Conservation (phyloP, 2,113 vertebrate genomes). For the Pheucticus melanocephalus region DNA sequence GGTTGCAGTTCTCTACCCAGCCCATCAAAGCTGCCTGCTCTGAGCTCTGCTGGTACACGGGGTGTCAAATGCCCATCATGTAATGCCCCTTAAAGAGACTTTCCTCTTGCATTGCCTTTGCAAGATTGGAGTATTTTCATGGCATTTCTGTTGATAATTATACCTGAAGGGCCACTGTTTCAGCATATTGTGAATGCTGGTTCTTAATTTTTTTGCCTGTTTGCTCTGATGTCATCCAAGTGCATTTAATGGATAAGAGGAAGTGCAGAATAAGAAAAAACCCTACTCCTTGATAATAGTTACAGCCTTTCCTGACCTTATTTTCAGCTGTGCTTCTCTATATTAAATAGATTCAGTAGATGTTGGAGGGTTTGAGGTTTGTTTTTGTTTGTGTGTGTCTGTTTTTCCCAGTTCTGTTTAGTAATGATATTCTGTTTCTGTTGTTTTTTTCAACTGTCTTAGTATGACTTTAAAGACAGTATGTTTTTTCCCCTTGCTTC, state of each 20-base stretch:
- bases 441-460: neutral
- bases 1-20: neutral
- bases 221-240: neutral
- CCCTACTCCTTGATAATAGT: neutral
- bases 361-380: neutral
- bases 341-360: neutral
- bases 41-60: neutral
- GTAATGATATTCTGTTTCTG: neutral
- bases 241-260: neutral
- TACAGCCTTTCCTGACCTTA: neutral
- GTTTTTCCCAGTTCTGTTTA: neutral
- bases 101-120: neutral
- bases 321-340: neutral
- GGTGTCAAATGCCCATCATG: neutral
- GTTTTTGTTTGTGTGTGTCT: neutral
- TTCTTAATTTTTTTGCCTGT: neutral
- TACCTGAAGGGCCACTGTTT: neutral
- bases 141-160: neutral
- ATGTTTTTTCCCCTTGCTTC: neutral
- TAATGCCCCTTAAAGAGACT: fast-evolving
- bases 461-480: neutral
- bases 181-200: neutral
- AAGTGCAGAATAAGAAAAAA: neutral
- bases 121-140: neutral
- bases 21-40: neutral